A percentile compares a stretch with the other conserved stretches of the same genome.
Conservation (phyloP, 1,140 invertebrate genomes). For the Callitettix versicolor region DNA sequence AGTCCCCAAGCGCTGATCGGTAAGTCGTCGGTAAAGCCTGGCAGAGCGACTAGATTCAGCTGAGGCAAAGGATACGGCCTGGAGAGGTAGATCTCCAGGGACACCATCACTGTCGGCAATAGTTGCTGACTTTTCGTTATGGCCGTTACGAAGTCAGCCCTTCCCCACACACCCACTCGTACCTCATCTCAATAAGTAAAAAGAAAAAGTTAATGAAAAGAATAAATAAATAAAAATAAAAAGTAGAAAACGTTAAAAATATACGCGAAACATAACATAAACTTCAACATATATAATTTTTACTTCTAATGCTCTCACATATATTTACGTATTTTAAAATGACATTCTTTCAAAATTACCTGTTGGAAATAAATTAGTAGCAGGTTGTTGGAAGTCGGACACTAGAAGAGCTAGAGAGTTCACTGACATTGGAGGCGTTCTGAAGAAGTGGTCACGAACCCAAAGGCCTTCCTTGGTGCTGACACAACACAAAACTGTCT, state of each 20-base stretch:
- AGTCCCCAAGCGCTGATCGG: constrained; percentile 67
- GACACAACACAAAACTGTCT: constrained; percentile 11
- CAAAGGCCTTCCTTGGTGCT: constrained; percentile 33
- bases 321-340: no score
- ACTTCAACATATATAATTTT: no score
- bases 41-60: constrained; percentile 74
- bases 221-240: no score
- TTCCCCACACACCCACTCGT: constrained; percentile 57
- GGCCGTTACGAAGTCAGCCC: constrained; percentile 52
- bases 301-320: no score
- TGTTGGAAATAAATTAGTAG: constrained; percentile 17
- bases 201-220: no score
- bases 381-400: constrained; percentile 48
- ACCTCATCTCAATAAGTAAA: no score
- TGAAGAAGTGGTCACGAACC: constrained; percentile 56
- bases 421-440: constrained; percentile 69
- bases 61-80: constrained; percentile 56
- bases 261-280: no score
- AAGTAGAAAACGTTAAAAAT: no score
- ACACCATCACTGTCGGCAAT: constrained; percentile 49
- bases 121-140: constrained; percentile 50
- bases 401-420: constrained; percentile 75
- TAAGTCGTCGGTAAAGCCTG: constrained; percentile 52
- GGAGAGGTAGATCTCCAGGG: constrained; percentile 58
- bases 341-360: no score